Conservation (phyloP, 2,888 invertebrate species). For the Drosophila kanekoi region DNA sequence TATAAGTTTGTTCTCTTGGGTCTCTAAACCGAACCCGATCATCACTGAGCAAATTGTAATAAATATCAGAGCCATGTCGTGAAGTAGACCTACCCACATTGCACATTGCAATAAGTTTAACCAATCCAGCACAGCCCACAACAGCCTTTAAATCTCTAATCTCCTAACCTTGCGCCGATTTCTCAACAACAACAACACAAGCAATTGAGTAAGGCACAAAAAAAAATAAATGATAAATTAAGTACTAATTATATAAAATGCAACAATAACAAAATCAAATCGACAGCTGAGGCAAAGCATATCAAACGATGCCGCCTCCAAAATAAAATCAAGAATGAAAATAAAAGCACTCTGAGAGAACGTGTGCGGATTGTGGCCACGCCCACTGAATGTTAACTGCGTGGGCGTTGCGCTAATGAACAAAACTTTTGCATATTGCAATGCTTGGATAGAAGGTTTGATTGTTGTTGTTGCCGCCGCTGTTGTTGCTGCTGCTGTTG, state of each 20-base stretch:
- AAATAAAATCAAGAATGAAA: conserved; percentile 24
- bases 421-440: conserved; percentile 64
- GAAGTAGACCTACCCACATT: conserved; percentile 53
- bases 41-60: not conserved
- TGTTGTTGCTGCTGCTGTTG: conserved; percentile 19
- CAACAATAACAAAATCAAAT: conserved; percentile 62
- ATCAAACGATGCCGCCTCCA: conserved; percentile 72
- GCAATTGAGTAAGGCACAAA: conserved; percentile 60
- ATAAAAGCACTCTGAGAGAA: conserved; percentile 42
- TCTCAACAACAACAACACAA: conserved; percentile 38
- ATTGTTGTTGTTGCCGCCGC: conserved; percentile 53
- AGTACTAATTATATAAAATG: conserved; percentile 77
- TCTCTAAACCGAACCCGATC: too few species aligned
- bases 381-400: conserved; percentile 69
- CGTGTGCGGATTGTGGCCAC: conserved; percentile 61
- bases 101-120: conserved; percentile 47
- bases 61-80: conserved; percentile 8
- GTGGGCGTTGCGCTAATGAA: conserved; percentile 76
- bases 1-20: too few species aligned
- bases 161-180: conserved; percentile 73
- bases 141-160: conserved; percentile 54
- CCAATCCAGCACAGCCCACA: conserved; percentile 44
- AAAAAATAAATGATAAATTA: conserved; percentile 74
- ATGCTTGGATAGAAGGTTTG: conserved; percentile 70
- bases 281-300: conserved; percentile 54